A percentile compares a stretch with the other conserved stretches of the same genome.
Conservation (phyloP, 2,888 invertebrate genomes). For the Metellina segmentata region DNA sequence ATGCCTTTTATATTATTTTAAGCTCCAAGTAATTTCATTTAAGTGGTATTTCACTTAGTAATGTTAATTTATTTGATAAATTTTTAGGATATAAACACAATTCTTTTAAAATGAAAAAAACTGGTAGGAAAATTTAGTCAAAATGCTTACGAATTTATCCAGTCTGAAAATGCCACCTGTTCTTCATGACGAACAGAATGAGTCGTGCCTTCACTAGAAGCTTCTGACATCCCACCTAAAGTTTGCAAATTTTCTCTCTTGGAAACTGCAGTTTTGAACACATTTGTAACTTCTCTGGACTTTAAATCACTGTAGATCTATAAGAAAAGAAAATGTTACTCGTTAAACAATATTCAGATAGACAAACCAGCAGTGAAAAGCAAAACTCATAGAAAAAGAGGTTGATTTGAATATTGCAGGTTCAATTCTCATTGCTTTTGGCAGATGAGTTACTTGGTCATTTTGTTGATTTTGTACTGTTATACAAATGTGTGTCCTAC, state of each 20-base stretch:
- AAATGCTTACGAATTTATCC: slow-evolving; percentile 89
- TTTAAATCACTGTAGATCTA: slow-evolving; percentile 91
- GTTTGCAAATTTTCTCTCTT: slow-evolving; percentile 95
- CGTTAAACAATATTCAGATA: neutral
- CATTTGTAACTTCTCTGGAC: slow-evolving; percentile 93
- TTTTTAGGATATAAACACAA: neutral
- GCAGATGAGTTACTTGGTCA: too few relatives aligned
- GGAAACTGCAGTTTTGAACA: slow-evolving; percentile 95
- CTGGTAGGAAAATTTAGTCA: neutral
- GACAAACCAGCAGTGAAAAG: neutral
- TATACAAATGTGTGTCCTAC: too few relatives aligned
- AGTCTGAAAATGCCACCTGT: slow-evolving; percentile 98
- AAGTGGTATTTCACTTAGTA: too few relatives aligned
- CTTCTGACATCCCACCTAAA: slow-evolving; percentile 94
- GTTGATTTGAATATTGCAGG: too few relatives aligned
- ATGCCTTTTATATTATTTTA: too few relatives aligned
- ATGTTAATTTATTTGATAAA: neutral
- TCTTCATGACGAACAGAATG: slow-evolving; percentile 97
- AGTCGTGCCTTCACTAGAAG: slow-evolving; percentile 95
- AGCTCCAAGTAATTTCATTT: too few relatives aligned
- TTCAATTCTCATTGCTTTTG: too few relatives aligned
- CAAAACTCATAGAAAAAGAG: neutral
- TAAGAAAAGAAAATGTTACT: slow-evolving; percentile 60
- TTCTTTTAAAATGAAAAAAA: neutral
- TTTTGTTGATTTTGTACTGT: too few relatives aligned